Percentiles rank a stretch among this genome's conserved stretches.
Evolutionary conservation across 2,888 invertebrate genomes (phyloP).

Genomic region (Lepidocyrtoides sp.): DNA sequence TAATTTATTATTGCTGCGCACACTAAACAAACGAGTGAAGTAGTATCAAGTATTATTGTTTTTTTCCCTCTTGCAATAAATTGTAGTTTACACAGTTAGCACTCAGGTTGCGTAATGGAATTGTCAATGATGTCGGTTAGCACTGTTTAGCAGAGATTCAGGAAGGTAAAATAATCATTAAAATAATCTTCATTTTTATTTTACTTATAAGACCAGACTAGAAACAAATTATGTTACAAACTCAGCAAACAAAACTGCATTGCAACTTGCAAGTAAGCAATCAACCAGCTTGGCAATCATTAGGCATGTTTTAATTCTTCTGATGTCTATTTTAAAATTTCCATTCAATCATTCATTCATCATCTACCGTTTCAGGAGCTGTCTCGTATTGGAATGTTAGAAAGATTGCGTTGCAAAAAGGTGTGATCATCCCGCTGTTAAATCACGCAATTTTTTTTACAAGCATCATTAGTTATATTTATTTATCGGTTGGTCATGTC

Average conservation of each 20-base stretch:
- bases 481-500: background rate
- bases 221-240: background rate
- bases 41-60: background rate
- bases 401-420: background rate
- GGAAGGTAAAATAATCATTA: background rate
- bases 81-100: no score
- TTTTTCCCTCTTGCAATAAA: no score
- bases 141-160: background rate
- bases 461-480: slow-evolving; percentile 32
- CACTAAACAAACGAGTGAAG: background rate
- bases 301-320: background rate
- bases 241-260: background rate
- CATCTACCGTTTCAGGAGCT: background rate
- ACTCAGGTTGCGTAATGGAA: background rate
- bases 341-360: slow-evolving; percentile 2
- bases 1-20: no score
- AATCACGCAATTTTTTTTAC: background rate
- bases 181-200: no score
- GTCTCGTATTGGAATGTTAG: no score
- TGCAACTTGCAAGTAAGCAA: background rate
- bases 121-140: background rate
- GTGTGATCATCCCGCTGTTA: background rate
- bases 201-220: background rate
- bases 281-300: background rate
- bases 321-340: slow-evolving; percentile 8